phyloP scores from a whole-genome alignment of 2,888 invertebrate species.

The Microctonus brassicae region DNA sequence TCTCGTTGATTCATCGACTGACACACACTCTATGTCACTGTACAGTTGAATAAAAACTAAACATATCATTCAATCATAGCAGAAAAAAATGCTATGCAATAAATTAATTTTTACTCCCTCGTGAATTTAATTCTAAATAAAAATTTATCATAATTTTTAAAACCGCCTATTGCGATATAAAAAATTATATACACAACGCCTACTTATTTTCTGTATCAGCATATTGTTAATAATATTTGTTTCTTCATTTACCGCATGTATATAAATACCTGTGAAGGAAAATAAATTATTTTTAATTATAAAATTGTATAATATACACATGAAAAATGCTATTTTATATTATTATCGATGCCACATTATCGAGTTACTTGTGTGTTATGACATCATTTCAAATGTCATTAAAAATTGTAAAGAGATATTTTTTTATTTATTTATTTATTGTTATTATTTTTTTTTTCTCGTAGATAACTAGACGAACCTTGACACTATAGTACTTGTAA shows the following conservation, averaged over 20 bases:
- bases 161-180: not conserved
- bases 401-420: constrained; percentile 15
- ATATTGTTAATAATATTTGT: not conserved
- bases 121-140: not conserved
- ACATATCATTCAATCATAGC: not conserved
- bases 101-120: not conserved
- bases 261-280: not conserved
- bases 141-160: not conserved
- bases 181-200: not conserved
- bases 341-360: not conserved
- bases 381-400: constrained; percentile 2
- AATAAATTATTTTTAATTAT: not conserved
- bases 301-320: not conserved
- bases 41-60: not conserved
- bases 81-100: not conserved
- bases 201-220: not conserved
- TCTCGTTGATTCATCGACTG: not conserved
- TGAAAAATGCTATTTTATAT: not conserved
- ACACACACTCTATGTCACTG: not conserved
- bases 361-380: not conserved
- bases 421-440: no score
- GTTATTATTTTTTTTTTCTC: not conserved
- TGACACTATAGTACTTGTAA: not conserved
- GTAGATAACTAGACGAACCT: constrained; percentile 20
- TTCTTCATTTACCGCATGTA: not conserved